phyloP scores from a whole-genome alignment of 1,140 invertebrate genomes.

The Papilio polytes region DNA sequence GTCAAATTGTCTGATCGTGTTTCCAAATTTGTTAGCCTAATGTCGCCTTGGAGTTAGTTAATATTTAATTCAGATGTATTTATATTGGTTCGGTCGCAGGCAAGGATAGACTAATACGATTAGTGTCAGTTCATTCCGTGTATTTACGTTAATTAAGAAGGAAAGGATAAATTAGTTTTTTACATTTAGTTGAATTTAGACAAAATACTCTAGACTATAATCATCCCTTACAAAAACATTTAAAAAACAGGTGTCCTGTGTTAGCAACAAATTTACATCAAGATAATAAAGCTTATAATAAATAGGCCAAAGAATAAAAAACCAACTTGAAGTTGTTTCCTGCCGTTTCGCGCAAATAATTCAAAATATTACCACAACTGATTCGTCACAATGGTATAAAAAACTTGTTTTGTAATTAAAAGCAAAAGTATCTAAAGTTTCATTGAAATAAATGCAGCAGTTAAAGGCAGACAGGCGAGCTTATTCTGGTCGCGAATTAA shows the following conservation, averaged over 20 bases:
- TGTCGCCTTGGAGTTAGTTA: constrained; percentile 1
- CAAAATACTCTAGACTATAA: background rate
- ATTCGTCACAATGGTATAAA: background rate
- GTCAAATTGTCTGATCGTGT: background rate
- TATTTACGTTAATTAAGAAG: background rate
- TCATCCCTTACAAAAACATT: no score
- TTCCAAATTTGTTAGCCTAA: background rate
- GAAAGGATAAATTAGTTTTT: background rate
- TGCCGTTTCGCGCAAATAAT: background rate
- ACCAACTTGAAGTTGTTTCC: background rate
- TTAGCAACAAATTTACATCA: no score
- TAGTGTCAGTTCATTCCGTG: background rate
- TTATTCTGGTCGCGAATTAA: constrained; percentile 41
- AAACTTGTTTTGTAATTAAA: constrained; percentile 20
- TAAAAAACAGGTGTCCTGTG: background rate
- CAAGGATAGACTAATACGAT: background rate
- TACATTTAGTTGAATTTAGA: background rate
- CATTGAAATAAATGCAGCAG: constrained; percentile 24
- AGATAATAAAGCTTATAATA: no score
- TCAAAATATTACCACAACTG: background rate
- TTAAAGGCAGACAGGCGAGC: constrained; percentile 20
- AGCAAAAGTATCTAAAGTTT: constrained; percentile 23
- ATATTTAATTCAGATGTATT: constrained; percentile 11
- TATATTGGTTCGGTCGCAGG: background rate
- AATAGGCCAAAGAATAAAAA: no score